A percentile compares a stretch with the other conserved stretches of the same genome.
Conservation (phyloP, 1,140 invertebrate species). For the Uloborus diversus region DNA sequence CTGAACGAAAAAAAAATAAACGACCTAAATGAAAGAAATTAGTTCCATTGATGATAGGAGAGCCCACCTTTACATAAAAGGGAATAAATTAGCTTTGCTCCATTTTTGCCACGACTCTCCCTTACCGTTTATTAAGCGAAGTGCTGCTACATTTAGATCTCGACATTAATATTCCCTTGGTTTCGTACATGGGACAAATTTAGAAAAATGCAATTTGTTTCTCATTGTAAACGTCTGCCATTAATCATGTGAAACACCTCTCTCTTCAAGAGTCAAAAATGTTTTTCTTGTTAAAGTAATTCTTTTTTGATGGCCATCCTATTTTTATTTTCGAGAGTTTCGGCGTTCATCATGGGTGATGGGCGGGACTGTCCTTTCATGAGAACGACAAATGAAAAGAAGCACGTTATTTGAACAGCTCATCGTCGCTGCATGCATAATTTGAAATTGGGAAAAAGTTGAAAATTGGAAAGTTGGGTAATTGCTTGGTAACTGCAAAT, state of each 20-base stretch:
- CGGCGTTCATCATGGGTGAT: too few relatives aligned
- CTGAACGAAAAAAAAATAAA: too few relatives aligned
- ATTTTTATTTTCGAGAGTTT: not conserved
- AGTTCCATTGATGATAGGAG: too few relatives aligned
- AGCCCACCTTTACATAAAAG: too few relatives aligned
- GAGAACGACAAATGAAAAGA: too few relatives aligned
- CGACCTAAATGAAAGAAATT: too few relatives aligned
- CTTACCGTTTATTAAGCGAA: constrained; percentile 28
- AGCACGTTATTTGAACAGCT: too few relatives aligned
- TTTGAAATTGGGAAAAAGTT: too few relatives aligned
- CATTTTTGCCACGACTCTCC: not conserved
- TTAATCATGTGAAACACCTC: constrained; percentile 44
- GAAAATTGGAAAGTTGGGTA: too few relatives aligned
- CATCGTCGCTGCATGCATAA: too few relatives aligned
- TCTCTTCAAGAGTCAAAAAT: not conserved
- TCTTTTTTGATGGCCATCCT: not conserved
- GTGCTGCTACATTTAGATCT: constrained; percentile 25
- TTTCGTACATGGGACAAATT: constrained; percentile 21
- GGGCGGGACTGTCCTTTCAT: too few relatives aligned
- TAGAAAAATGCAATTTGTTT: constrained; percentile 49
- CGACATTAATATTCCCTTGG: constrained; percentile 29
- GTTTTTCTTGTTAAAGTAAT: not conserved
- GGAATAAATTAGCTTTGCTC: constrained; percentile 4
- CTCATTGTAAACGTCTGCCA: constrained; percentile 33
- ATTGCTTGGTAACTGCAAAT: too few relatives aligned